Evolutionary conservation across 2,888 invertebrate genomes (phyloP), one percentile per base, ranked within the genome.

Genomic region (Zygaena filipendulae): DNA sequence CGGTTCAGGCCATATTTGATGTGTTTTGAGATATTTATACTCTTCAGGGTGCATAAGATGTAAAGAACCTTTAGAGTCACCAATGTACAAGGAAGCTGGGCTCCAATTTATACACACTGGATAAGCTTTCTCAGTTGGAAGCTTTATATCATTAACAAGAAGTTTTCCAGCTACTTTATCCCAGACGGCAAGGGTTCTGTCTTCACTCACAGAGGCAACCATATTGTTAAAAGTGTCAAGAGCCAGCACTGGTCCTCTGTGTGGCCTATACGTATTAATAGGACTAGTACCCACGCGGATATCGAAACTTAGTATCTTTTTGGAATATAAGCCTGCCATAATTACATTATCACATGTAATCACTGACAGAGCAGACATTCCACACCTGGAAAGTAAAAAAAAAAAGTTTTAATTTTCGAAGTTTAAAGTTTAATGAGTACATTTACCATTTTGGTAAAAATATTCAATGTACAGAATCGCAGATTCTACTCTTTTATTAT

Each of bases 121-220:
- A 37, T 70, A 74, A 13, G 67, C 64, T 42, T 68, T 68, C 2
- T 57, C 58, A 18, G 58, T 57, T 2, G 69, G 67, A 46, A 75
- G 64, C 40, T 64, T 66, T 4, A 75, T 49, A 42, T 69, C 60
- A 43, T 39, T 62, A 33, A 55, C 47, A 30, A 82, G 33, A 4
- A 71, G 48, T 49, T 70, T 72, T 11, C 80, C 70, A 19, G 82
- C 79, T 26, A 74, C 71, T 48, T 68, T 71, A 47, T 85, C 85
- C 70, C 77, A 85, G 19, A 84, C 52, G 14, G 81, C 75, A 36
- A 85, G 59, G 3, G 82, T 81, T 52, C 67, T 81, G 38, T 85
- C 84, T 42, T 84, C 84, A 39, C 84, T 84, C 2, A 83, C 69
- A 11, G 84, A 84, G 19, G 84, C 72, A 33, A 85, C 59, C 47